phyloP scores from a whole-genome alignment of 2,797 vertebrate genomes.

The Carcharodon carcharias region DNA sequence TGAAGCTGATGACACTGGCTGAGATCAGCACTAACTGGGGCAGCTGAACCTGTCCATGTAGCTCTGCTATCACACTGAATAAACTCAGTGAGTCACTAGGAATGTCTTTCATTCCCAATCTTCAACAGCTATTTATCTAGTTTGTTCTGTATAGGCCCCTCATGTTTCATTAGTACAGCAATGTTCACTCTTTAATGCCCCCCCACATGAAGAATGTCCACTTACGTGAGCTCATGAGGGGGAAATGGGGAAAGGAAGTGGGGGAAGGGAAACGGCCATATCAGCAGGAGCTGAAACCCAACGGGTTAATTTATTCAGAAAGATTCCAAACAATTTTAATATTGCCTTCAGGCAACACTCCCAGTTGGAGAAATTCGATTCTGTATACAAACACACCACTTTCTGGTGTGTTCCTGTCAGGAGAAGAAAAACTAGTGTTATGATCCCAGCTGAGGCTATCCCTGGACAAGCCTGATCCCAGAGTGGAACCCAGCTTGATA shows the following conservation, averaged over 20 bases:
- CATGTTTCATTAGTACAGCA: neutral
- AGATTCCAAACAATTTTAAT: neutral
- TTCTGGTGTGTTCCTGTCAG: neutral
- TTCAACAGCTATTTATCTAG: neutral
- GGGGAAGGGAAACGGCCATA: neutral
- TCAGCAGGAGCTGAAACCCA: neutral
- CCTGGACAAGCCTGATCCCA: no score
- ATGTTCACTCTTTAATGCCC: neutral
- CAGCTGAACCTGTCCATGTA: no score
- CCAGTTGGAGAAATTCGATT: neutral
- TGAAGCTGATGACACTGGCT: neutral
- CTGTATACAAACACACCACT: neutral
- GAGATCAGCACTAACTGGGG: neutral
- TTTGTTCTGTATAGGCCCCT: neutral
- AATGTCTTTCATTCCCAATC: neutral
- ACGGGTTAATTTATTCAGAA: neutral
- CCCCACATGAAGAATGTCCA: neutral
- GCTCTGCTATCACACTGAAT: neutral
- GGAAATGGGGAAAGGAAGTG: no score
- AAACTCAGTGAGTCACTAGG: neutral
- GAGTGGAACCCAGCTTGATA: no score
- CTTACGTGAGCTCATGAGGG: neutral
- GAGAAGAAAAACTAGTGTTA: neutral
- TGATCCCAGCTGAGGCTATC: no score
- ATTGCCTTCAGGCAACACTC: neutral